Base-by-base conservation (phyloP, 2,888 invertebrate species). In the Eupelmus urozonus region DNA sequence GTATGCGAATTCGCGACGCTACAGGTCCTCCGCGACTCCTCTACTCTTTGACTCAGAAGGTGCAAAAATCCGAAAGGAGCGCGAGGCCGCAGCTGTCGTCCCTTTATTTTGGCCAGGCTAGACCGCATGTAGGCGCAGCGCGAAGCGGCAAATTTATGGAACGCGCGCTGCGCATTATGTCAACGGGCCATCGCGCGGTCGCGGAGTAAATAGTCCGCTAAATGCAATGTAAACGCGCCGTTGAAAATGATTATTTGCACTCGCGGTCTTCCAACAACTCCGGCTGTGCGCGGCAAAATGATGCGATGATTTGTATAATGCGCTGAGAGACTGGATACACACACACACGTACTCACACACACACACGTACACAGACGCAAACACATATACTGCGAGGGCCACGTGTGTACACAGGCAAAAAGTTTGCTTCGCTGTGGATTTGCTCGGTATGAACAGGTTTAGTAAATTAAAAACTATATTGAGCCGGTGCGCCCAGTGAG, bases 141-240 rank as follows among this genome's bases (percentile, higher is more conserved):
- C 45, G 45, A 4, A 5, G 27, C 25, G 40, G 51, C 13, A 57
- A 59, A 76, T 70, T 76, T 76, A 76, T 70, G 76, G 76, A 63
- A 49, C n/a, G 25, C 9, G 55, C 20, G 4, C 25, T n/a, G 59
- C 25, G 67, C 57, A n/a, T 65, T 65, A 71, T 65, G 63, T 70
- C 76, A 59, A 76, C 80, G 70, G 76, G 65, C 65, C 76, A 81
- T 81, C 45, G 65, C 57, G 65, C 59, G 72, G 62, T 72, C 65
- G 57, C 80, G 77, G 80, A 82, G 79, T 77, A 82, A 84, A 84
- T 75, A 78, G 78, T 60, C 69, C 78, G 72, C 84, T 84, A 84
- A 83, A 82, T 82, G 80, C 82, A 84, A 81, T 83, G 85, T 81
- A 85, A 85, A 85, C 82, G 81, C 82, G 79, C 62, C 78, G 67